These are phyloP conservation scores for Drosophila sucinea DNA, from an alignment of 1,140 invertebrate genomes.

Conservation along the genomic window DNA sequence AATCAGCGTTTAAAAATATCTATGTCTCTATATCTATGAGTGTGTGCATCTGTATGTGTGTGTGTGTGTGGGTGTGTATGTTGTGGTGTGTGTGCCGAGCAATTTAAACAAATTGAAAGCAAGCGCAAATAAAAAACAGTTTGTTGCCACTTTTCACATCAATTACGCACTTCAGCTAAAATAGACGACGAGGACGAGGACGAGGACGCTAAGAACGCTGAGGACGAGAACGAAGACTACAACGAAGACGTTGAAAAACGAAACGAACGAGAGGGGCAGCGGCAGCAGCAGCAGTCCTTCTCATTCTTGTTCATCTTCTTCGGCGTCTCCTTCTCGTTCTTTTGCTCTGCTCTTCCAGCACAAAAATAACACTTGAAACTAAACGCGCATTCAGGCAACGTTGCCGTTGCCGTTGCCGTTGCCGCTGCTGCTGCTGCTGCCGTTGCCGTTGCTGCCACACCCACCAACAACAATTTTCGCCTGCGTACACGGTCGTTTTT, in stretches of 20 bases:
- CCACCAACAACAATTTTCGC: slow-evolving; percentile 73
- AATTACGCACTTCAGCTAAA: slow-evolving; percentile 81
- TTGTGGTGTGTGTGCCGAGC: slow-evolving; percentile 60
- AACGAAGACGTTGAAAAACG: slow-evolving; percentile 36
- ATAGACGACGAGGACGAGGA: slow-evolving; percentile 55
- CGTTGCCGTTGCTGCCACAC: slow-evolving; percentile 54
- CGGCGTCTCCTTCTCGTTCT: slow-evolving; percentile 8
- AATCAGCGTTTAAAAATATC: slow-evolving; percentile 72
- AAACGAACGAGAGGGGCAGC: slow-evolving; percentile 32
- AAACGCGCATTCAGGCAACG: slow-evolving; percentile 75
- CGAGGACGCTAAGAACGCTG: not conserved
- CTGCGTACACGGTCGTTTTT: slow-evolving; percentile 70
- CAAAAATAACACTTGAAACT: slow-evolving; percentile 81
- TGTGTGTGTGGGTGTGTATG: slow-evolving; percentile 10
- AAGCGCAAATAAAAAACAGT: slow-evolving; percentile 82
- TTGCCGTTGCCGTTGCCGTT: slow-evolving; percentile 30
- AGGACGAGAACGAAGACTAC: slow-evolving; percentile 20
- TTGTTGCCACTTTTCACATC: slow-evolving; percentile 82
- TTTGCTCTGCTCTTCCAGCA: slow-evolving; percentile 50
- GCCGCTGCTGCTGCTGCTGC: slow-evolving; percentile 27
- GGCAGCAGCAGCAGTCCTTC: slow-evolving; percentile 26
- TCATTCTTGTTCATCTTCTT: slow-evolving; percentile 27
- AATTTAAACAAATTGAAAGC: slow-evolving; percentile 82
- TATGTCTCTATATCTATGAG: slow-evolving; percentile 29
- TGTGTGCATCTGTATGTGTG: slow-evolving; percentile 28